Evolutionary conservation across 2,797 vertebrate species (phyloP).

Genomic region (Meriones psammophilus): DNA sequence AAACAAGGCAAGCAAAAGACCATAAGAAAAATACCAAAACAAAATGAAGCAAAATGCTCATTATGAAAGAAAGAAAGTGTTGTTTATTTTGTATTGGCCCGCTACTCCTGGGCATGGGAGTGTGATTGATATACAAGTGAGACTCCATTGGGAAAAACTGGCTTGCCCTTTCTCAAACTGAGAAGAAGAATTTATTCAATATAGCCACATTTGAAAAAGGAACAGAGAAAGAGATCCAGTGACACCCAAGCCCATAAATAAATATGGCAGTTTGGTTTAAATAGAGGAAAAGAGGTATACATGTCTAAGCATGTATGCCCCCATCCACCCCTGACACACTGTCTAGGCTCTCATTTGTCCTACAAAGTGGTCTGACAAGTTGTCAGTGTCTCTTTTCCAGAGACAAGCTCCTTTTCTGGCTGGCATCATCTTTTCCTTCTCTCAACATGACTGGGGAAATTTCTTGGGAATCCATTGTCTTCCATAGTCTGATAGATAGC

Average conservation of each 20-base stretch:
- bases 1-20: background rate
- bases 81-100: background rate
- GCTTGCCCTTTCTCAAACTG: background rate
- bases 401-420: background rate
- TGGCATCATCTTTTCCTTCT: background rate
- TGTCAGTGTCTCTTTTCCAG: background rate
- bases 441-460: background rate
- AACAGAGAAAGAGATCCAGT: background rate
- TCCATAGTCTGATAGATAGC: background rate
- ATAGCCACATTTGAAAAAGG: background rate
- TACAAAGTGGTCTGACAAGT: background rate
- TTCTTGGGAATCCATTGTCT: background rate
- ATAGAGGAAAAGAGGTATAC: background rate
- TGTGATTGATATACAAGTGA: background rate
- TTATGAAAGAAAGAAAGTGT: too few species aligned
- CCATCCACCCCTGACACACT: background rate
- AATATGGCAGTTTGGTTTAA: background rate
- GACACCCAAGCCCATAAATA: background rate
- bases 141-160: background rate
- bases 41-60: background rate
- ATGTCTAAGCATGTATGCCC: background rate
- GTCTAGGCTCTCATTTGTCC: background rate
- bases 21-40: background rate
- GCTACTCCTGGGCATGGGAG: background rate
- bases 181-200: background rate